These are phyloP conservation scores for Gymnocypris eckloni DNA, from an alignment of 2,797 vertebrate species.

Conservation along the genomic window DNA sequence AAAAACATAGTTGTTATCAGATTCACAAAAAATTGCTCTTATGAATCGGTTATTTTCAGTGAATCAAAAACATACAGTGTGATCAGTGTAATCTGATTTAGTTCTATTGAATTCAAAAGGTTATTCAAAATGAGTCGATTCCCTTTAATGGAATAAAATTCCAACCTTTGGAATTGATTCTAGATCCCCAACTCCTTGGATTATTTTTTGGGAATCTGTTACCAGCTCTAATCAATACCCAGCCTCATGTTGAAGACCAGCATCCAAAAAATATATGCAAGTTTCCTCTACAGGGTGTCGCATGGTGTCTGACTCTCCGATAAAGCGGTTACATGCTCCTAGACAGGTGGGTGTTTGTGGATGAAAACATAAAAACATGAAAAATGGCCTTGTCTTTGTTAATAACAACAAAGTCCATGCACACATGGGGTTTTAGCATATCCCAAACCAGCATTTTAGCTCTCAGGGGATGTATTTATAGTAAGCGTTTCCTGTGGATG, in stretches of 20 bases:
- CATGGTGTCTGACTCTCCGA: not conserved
- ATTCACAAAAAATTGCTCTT: not conserved
- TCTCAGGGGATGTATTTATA: slow-evolving; percentile 70
- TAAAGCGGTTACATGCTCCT: slow-evolving; percentile 17
- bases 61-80: not conserved
- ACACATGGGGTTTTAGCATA: slow-evolving; percentile 57
- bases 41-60: not conserved
- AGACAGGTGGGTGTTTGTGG: slow-evolving; percentile 58
- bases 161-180: too few relatives aligned
- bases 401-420: slow-evolving; percentile 64
- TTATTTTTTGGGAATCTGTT: not conserved
- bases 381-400: slow-evolving; percentile 50
- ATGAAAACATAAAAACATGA: slow-evolving; percentile 28
- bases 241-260: not conserved
- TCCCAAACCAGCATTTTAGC: slow-evolving; percentile 67
- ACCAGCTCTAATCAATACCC: not conserved
- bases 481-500: slow-evolving; percentile 71
- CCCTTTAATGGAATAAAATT: not conserved
- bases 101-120: not conserved
- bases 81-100: not conserved
- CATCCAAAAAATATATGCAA: not conserved
- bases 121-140: not conserved
- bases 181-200: not conserved
- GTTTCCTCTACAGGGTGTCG: not conserved
- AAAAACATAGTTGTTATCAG: too few relatives aligned